Percentiles rank a stretch among this genome's conserved stretches.
Conservation (phyloP, 1,140 invertebrate genomes). For the Bombus breviceps region DNA sequence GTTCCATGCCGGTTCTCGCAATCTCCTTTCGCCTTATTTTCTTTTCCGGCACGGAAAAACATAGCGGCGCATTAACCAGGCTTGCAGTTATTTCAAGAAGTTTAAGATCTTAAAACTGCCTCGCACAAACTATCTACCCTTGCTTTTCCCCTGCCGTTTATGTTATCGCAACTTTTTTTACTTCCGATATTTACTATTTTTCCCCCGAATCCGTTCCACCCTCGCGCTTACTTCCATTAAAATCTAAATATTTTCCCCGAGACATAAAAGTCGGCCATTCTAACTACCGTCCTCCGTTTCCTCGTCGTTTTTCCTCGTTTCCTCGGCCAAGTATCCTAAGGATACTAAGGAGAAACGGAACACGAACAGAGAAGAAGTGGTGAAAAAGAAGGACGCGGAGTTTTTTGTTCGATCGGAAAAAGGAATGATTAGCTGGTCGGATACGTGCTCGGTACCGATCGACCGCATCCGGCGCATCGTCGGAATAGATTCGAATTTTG, state of each 20-base stretch:
- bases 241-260: not conserved
- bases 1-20: conserved; percentile 50
- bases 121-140: conserved; percentile 34
- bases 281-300: too few relatives aligned
- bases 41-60: conserved; percentile 40
- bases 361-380: not conserved
- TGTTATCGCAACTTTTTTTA: conserved; percentile 27
- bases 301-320: not conserved
- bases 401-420: not conserved
- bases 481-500: conserved; percentile 66
- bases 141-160: conserved; percentile 19
- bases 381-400: not conserved
- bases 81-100: conserved; percentile 53
- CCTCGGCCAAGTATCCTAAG: not conserved
- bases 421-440: conserved; percentile 50
- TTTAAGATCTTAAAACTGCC: conserved; percentile 52
- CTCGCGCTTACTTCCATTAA: not conserved
- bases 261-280: not conserved
- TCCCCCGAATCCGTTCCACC: too few relatives aligned
- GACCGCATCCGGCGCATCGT: conserved; percentile 46
- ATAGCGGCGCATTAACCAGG: conserved; percentile 50
- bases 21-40: conserved; percentile 39
- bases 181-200: conserved; percentile 51
- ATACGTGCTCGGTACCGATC: conserved; percentile 49
- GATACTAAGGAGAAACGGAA: not conserved